Conservation (phyloP, 2,888 invertebrate genomes). For the Galerucella nymphaeae region DNA sequence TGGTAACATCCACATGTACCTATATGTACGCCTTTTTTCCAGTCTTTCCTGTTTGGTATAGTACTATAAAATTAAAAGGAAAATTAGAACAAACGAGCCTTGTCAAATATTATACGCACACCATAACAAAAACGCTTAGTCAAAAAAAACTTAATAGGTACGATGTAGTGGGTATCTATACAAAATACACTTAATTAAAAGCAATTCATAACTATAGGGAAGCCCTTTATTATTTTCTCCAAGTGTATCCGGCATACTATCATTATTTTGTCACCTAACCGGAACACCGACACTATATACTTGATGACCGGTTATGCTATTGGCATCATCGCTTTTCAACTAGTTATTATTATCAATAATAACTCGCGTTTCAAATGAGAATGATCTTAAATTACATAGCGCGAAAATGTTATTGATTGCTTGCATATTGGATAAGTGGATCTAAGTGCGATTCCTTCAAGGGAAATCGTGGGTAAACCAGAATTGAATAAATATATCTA, state of each 20-base stretch:
- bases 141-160: constrained; percentile 27
- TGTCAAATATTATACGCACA: constrained; percentile 23
- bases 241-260: constrained; percentile 34
- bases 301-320: constrained; percentile 7
- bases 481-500: background rate
- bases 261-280: constrained; percentile 44
- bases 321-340: constrained; percentile 13
- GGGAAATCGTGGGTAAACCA: background rate
- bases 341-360: constrained; percentile 23
- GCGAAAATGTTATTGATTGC: constrained; percentile 18
- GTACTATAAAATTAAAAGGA: no score
- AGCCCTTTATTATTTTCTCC: constrained; percentile 40
- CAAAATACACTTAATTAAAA: constrained; percentile 41
- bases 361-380: constrained; percentile 28
- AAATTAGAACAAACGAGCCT: constrained; percentile 14
- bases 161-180: constrained; percentile 14
- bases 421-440: constrained; percentile 5
- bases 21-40: no score
- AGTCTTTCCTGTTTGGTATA: no score
- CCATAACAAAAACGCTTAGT: constrained; percentile 29
- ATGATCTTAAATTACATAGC: constrained; percentile 32
- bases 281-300: constrained; percentile 21
- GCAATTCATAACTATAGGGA: constrained; percentile 37
- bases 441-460: background rate
- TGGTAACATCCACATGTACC: no score